Conservation (phyloP, 2,797 vertebrate genomes). For the Argentina silus region DNA sequence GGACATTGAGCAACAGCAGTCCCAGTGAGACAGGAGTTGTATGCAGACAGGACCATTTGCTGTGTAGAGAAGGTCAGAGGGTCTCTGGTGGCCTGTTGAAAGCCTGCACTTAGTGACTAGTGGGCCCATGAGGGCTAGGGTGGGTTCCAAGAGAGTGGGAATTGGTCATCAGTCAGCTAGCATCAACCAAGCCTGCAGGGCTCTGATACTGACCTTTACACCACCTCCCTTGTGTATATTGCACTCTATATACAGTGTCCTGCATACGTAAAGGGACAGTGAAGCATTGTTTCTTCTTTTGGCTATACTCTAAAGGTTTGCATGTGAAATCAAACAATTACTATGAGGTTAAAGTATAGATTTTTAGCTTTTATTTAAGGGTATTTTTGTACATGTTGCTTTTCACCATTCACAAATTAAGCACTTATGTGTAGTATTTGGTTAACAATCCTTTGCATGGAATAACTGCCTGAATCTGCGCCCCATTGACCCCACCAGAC, state of each 20-base stretch:
- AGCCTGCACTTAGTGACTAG: conserved; percentile 6
- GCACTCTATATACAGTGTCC: neutral
- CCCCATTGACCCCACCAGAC: too few relatives aligned
- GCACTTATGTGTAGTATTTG: too few relatives aligned
- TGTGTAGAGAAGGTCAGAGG: conserved; percentile 17
- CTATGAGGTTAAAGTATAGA: neutral
- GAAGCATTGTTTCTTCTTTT: too few relatives aligned
- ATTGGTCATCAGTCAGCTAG: conserved; percentile 1
- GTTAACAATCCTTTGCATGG: too few relatives aligned
- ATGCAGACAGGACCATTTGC: neutral
- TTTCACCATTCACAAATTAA: too few relatives aligned
- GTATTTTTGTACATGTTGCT: too few relatives aligned
- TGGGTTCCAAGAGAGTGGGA: neutral
- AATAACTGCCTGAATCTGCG: too few relatives aligned
- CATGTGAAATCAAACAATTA: too few relatives aligned
- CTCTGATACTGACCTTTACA: conserved; percentile 2
- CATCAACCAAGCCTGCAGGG: neutral
- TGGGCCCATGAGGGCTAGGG: neutral
- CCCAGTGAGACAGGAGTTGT: neutral
- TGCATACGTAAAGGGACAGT: neutral
- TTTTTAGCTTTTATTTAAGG: too few relatives aligned
- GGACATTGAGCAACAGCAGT: neutral
- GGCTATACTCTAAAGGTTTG: too few relatives aligned
- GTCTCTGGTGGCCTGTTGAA: conserved; percentile 4
- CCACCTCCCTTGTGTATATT: neutral